Evolutionary conservation across 2,797 vertebrate genomes (phyloP), one percentile per base, ranked within the genome.

Genomic region (Neopelma chrysocephalum): DNA sequence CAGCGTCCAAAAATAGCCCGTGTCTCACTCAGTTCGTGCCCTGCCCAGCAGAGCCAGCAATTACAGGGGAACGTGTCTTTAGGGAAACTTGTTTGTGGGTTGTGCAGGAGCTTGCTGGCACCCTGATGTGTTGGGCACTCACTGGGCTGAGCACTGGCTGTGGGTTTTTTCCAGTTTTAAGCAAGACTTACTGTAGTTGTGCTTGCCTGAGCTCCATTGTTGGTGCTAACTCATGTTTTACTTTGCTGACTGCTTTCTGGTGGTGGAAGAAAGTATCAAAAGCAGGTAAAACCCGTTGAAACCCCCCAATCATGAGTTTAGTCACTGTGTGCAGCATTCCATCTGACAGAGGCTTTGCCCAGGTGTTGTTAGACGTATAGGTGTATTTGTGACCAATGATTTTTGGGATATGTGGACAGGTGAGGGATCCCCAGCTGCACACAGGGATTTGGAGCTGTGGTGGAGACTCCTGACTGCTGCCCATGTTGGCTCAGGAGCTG

Each of bases 1-100:
- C 85, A 81, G 77, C 0, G 0, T 77, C 95, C 81, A 84, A 80
- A 97, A 97, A 97, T 96, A 97, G 89, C 92, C 48, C 3, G 0
- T 68, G 93, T 89, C 89, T 97, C 86, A 93, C 93, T 82, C 3
- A 6, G 87, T 31, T 56, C 21, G 32, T 87, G 96, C 94, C 95
- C 94, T 95, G 95, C 96, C 94, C 94, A 92, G 86, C 86, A 27
- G 81, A 82, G 64, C 82, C 53, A 68, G 86, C 92, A 76, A 76
- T 94, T 87, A 61, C 73, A 92, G 83, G 77, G 91, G 71, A 90
- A 79, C 1, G 2, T 9, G 7, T 58, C 90, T 76, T 40, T 7
- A 80, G 86, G 93, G 88, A 94, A 76, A 73, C 81, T 93, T 65
- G 56, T 48, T 26, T 2, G 9, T 77, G 89, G 84, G 20, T 32